phyloP scores from a whole-genome alignment of 2,113 vertebrate species.

The Scytalopus superciliaris region DNA sequence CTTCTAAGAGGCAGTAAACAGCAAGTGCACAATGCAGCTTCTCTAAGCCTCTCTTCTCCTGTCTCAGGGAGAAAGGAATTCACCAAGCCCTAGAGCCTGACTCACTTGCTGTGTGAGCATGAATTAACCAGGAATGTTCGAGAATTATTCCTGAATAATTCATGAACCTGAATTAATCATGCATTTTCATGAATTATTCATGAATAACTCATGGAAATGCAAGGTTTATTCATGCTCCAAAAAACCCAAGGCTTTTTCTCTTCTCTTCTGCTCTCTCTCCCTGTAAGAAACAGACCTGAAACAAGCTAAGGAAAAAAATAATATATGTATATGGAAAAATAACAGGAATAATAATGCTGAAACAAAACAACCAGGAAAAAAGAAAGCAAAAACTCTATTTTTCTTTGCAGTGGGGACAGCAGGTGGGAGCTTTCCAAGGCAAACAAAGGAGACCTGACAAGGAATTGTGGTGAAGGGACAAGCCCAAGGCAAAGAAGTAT shows the following conservation, averaged over 20 bases:
- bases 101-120: constrained; percentile 55
- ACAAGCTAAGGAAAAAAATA: background rate
- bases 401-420: constrained; percentile 13
- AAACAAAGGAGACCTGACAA: constrained; percentile 51
- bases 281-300: constrained; percentile 46
- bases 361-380: constrained; percentile 3
- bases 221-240: constrained; percentile 75
- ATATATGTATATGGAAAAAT: background rate
- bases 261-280: constrained; percentile 19
- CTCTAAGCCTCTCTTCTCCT: constrained; percentile 22
- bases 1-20: background rate
- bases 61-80: constrained; percentile 38
- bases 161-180: constrained; percentile 76
- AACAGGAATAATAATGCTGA: constrained; percentile 5
- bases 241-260: constrained; percentile 57
- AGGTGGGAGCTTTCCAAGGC: constrained; percentile 24
- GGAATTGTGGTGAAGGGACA: constrained; percentile 11
- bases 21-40: background rate
- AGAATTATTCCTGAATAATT: constrained; percentile 75
- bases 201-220: constrained; percentile 76
- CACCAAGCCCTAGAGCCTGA: constrained; percentile 54
- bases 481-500: constrained; percentile 14
- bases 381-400: background rate
- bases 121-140: constrained; percentile 76
- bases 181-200: constrained; percentile 75